These are phyloP conservation scores for Nansenia antarctica DNA, from an alignment of 2,113 vertebrate species.

Conservation along the genomic window DNA sequence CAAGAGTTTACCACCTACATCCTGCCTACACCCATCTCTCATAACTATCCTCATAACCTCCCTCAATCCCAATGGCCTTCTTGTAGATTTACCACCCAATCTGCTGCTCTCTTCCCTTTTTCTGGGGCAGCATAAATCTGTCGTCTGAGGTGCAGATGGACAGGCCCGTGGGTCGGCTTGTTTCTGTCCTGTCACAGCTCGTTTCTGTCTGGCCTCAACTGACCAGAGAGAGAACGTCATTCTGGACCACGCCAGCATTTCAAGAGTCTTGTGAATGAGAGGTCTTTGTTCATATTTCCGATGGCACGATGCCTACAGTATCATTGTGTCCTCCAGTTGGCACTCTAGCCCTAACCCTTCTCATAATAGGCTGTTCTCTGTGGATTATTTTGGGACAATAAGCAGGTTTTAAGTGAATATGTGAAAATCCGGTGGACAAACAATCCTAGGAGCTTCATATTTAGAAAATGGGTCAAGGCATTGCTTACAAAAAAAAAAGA, in stretches of 20 bases:
- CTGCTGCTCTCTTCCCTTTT: background rate
- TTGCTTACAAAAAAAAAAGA: no score
- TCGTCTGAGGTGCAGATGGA: background rate
- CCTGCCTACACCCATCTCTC: background rate
- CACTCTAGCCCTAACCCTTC: conserved; percentile 13
- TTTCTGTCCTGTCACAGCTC: background rate
- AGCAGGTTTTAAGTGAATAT: no score
- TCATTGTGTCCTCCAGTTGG: conserved; percentile 25
- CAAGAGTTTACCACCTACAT: background rate
- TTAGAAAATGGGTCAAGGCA: no score
- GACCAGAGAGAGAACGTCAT: conserved; percentile 7
- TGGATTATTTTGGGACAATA: background rate
- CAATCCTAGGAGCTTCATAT: background rate
- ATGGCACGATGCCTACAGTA: background rate
- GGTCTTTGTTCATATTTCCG: conserved; percentile 7
- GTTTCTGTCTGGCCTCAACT: background rate
- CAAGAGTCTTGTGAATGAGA: background rate
- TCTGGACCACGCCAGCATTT: background rate
- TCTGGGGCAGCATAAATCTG: background rate
- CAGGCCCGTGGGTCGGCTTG: background rate
- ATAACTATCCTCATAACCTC: background rate
- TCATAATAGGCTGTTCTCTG: conserved; percentile 23
- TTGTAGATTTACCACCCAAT: conserved; percentile 13
- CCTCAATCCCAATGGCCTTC: conserved; percentile 19
- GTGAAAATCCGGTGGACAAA: background rate